Evolutionary conservation across 2,113 vertebrate genomes (phyloP).

Genomic region (Actenoides lindsayi): DNA sequence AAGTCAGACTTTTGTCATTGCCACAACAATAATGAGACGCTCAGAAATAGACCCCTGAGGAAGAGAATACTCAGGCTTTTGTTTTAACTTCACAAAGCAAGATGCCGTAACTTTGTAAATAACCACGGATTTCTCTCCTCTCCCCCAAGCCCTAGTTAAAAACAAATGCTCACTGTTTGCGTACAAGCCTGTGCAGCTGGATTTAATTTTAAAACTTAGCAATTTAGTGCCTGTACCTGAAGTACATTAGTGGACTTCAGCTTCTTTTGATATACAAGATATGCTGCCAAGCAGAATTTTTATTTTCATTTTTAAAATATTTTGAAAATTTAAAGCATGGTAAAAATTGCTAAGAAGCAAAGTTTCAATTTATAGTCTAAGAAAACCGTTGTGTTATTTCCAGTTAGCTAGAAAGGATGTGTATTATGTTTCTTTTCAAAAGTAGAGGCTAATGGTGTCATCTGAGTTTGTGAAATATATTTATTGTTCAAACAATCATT

Average conservation of each 20-base stretch:
- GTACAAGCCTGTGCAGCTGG: neutral
- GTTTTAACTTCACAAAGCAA: conserved; percentile 30
- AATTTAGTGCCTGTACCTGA: neutral
- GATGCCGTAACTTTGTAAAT: conserved; percentile 39
- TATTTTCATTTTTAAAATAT: neutral
- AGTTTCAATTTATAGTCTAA: neutral
- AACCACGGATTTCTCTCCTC: neutral
- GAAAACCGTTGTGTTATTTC: neutral
- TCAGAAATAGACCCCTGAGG: conserved; percentile 13
- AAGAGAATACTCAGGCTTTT: conserved; percentile 16
- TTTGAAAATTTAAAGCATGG: neutral
- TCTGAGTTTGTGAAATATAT: neutral
- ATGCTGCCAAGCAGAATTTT: neutral
- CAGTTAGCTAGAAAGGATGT: neutral
- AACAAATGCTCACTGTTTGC: neutral
- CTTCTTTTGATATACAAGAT: neutral
- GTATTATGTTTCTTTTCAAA: neutral
- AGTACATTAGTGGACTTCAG: neutral
- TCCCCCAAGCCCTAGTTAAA: conserved; percentile 1
- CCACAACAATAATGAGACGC: neutral
- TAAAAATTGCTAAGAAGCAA: neutral
- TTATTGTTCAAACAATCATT: neutral
- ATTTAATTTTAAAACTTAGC: neutral
- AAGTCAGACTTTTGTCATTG: conserved; percentile 13
- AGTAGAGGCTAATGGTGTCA: neutral